Conservation (phyloP, 2,113 vertebrate species). For the Epinephelus lanceolatus region DNA sequence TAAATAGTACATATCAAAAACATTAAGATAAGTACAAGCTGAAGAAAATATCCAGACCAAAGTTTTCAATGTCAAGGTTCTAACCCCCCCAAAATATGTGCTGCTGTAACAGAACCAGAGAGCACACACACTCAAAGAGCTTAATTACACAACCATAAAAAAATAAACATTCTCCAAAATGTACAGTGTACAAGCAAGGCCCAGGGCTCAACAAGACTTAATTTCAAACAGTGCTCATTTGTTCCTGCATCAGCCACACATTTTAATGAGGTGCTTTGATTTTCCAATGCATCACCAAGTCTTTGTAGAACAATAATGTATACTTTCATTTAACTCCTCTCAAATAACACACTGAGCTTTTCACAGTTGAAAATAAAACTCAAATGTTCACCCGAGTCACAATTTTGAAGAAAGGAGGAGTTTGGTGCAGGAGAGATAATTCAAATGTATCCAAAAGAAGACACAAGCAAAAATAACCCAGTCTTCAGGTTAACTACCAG, state of each 20-base stretch:
- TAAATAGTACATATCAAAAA: too few relatives aligned
- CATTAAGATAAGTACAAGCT: too few relatives aligned
- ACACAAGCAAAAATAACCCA: background rate
- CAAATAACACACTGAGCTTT: background rate
- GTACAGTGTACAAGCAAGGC: slow-evolving; percentile 33
- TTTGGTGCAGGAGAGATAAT: background rate
- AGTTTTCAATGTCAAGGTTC: background rate
- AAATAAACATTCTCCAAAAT: slow-evolving; percentile 42
- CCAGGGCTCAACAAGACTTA: background rate
- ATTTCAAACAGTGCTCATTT: background rate
- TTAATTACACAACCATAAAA: slow-evolving; percentile 35
- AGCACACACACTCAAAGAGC: background rate
- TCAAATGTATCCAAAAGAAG: background rate
- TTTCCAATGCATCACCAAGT: background rate
- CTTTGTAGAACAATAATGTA: background rate
- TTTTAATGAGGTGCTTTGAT: background rate
- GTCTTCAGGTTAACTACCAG: background rate
- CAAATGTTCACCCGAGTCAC: background rate
- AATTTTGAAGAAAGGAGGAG: background rate
- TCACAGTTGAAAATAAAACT: background rate
- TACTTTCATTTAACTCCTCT: background rate
- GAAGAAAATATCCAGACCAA: background rate
- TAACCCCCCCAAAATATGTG: background rate
- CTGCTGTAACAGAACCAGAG: slow-evolving; percentile 44
- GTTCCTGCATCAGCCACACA: slow-evolving; percentile 9